A percentile compares a stretch with the other conserved stretches of the same genome.
Evolutionary conservation across 2,888 invertebrate genomes (phyloP).

Genomic region (Diplolepis rosae): DNA sequence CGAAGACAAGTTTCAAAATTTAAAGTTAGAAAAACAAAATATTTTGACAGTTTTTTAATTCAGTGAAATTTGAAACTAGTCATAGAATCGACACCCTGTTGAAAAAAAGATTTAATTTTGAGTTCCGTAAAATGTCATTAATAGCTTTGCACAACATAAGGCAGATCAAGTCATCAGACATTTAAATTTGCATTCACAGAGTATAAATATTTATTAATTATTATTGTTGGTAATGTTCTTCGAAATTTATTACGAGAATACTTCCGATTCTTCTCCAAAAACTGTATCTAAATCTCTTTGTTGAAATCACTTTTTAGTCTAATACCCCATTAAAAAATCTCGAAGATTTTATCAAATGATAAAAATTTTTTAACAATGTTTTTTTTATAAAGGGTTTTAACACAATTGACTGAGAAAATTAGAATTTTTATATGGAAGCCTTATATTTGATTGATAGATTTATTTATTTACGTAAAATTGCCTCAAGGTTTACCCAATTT

Average conservation of each 20-base stretch:
- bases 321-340: neutral
- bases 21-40: too few species aligned
- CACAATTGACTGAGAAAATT: neutral
- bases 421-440: neutral
- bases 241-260: neutral
- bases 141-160: conserved; percentile 67
- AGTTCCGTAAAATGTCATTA: conserved; percentile 60
- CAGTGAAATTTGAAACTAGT: too few species aligned
- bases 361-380: neutral
- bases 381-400: neutral
- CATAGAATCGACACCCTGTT: too few species aligned
- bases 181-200: conserved; percentile 43
- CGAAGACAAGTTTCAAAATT: too few species aligned
- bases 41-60: too few species aligned
- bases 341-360: neutral
- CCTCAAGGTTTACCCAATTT: neutral
- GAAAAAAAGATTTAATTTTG: conserved; percentile 43
- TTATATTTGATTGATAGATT: neutral
- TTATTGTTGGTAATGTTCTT: conserved; percentile 24
- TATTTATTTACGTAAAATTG: neutral
- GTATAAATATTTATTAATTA: conserved; percentile 10
- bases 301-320: neutral
- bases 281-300: conserved; percentile 4
- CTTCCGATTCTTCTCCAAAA: neutral
- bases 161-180: conserved; percentile 49